A percentile compares a stretch with the other conserved stretches of the same genome.
Evolutionary conservation across 1,140 invertebrate genomes (phyloP).

Genomic region (Vollenhovia emeryi): DNA sequence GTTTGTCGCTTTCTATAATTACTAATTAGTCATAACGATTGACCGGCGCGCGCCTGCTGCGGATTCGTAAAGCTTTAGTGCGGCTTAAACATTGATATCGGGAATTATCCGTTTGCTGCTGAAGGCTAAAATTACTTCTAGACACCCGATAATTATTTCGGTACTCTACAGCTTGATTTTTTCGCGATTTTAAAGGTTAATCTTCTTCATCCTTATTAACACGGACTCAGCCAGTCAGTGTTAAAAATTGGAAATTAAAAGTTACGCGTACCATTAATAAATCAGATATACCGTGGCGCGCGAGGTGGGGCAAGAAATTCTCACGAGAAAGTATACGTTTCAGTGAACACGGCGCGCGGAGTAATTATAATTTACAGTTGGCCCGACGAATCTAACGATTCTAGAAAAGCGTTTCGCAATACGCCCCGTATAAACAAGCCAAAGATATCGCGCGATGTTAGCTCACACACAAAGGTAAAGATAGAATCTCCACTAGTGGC

Average conservation of each 20-base stretch:
- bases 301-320: background rate
- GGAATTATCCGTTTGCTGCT: background rate
- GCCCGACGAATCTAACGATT: conserved; percentile 65
- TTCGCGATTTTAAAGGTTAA: background rate
- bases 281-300: background rate
- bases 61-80: background rate
- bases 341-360: background rate
- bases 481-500: conserved; percentile 61
- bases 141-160: background rate
- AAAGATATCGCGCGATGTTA: conserved; percentile 70
- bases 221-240: background rate
- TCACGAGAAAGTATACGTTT: conserved; percentile 26
- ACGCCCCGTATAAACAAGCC: conserved; percentile 68
- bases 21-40: conserved; percentile 49
- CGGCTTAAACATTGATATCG: background rate
- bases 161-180: background rate
- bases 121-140: background rate
- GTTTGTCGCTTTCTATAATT: conserved; percentile 54
- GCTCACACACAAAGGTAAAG: conserved; percentile 69
- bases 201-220: background rate
- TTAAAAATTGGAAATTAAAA: background rate
- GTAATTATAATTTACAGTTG: conserved; percentile 62
- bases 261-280: background rate
- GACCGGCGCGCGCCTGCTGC: background rate
- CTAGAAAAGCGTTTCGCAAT: conserved; percentile 67